Evolutionary conservation across 2,113 vertebrate species (phyloP).

Genomic region (Sorex araneus): DNA sequence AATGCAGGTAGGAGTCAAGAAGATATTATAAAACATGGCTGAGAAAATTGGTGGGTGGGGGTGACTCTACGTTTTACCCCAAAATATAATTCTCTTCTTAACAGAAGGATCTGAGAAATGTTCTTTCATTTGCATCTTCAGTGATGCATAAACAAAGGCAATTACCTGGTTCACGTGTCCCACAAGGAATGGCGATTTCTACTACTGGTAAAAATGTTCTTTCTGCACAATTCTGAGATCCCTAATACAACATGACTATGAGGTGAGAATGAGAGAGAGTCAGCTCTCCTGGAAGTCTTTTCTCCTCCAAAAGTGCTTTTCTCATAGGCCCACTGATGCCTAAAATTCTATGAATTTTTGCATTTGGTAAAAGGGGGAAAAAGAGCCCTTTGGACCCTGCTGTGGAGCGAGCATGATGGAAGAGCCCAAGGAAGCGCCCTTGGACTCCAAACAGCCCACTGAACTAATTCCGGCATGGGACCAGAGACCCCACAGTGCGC

Average conservation of each 20-base stretch:
- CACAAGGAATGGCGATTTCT: not conserved
- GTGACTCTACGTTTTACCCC: not conserved
- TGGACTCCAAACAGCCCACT: too few relatives aligned
- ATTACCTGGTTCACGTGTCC: not conserved
- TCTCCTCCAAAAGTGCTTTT: constrained; percentile 7
- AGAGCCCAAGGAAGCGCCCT: too few relatives aligned
- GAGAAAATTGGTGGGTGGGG: not conserved
- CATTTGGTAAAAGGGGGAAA: constrained; percentile 5
- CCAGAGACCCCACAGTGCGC: too few relatives aligned
- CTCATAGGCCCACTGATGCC: not conserved
- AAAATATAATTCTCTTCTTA: constrained; percentile 8
- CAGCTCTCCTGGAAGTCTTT: not conserved
- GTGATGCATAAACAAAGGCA: constrained; percentile 16
- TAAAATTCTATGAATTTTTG: not conserved
- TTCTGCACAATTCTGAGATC: not conserved
- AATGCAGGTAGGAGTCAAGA: not conserved
- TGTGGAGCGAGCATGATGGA: too few relatives aligned
- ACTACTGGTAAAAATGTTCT: not conserved
- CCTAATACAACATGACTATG: not conserved
- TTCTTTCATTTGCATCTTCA: not conserved
- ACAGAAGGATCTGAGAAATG: constrained; percentile 23
- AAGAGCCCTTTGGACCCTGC: too few relatives aligned
- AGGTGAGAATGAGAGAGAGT: not conserved
- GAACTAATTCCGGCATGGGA: too few relatives aligned
- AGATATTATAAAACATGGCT: not conserved